Conservation (phyloP, 2,797 vertebrate species). For the Prunella strophiata region DNA sequence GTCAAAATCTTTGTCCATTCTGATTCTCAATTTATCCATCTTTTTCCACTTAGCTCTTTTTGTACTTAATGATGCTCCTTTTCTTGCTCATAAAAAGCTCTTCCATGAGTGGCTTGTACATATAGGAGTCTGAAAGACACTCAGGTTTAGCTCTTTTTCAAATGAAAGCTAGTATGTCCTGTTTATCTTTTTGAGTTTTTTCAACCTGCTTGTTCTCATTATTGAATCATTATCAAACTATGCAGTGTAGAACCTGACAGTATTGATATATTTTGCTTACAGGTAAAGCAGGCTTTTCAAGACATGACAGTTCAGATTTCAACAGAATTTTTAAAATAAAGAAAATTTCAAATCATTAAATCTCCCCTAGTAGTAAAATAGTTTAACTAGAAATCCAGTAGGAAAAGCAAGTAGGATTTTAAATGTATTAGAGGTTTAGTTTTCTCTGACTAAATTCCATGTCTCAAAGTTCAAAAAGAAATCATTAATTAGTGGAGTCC, state of each 20-base stretch:
- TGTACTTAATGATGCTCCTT: background rate
- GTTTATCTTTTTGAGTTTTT: background rate
- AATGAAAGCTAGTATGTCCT: background rate
- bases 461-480: background rate
- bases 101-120: background rate
- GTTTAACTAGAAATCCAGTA: background rate
- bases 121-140: background rate
- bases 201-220: background rate
- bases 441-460: background rate
- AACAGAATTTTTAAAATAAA: background rate
- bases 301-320: background rate
- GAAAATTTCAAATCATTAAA: background rate
- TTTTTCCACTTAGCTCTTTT: background rate
- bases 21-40: background rate
- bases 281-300: background rate
- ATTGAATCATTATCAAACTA: background rate
- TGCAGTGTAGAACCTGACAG: background rate
- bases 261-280: background rate
- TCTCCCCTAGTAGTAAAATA: background rate
- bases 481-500: background rate
- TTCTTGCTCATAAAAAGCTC: background rate
- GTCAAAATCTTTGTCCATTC: background rate
- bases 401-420: background rate
- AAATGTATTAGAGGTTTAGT: background rate
- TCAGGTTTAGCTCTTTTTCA: background rate